A percentile compares a stretch with the other conserved stretches of the same genome.
Conservation (phyloP, 1,140 invertebrate genomes). For the Ceratoteleas bidentatus region DNA sequence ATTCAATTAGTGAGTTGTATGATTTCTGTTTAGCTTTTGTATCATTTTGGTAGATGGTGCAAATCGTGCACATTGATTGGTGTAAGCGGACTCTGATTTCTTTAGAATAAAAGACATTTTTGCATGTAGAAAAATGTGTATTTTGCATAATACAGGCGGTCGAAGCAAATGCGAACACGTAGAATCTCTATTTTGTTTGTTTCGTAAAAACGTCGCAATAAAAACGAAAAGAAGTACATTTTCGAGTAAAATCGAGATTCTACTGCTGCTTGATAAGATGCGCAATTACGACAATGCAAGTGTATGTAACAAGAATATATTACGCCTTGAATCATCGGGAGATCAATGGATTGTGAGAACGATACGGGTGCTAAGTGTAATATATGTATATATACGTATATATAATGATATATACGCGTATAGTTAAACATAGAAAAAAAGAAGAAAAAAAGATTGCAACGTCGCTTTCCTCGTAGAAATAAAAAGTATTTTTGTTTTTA, state of each 20-base stretch:
- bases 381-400: conserved; percentile 72
- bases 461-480: conserved; percentile 57
- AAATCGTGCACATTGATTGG: neutral
- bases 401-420: conserved; percentile 66
- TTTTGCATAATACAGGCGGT: conserved; percentile 50
- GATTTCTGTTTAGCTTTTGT: no score
- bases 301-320: conserved; percentile 79
- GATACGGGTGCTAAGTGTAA: conserved; percentile 69
- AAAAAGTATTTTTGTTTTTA: conserved; percentile 63
- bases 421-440: conserved; percentile 40
- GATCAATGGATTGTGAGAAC: conserved; percentile 71
- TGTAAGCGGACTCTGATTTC: neutral
- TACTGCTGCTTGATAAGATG: conserved; percentile 64
- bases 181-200: conserved; percentile 55
- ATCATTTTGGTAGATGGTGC: no score
- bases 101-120: conserved; percentile 32
- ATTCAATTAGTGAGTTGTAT: no score
- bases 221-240: conserved; percentile 12
- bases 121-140: conserved; percentile 62
- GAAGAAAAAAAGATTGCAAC: conserved; percentile 13
- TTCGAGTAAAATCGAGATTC: conserved; percentile 51
- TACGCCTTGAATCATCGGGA: conserved; percentile 74
- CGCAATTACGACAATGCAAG: conserved; percentile 72
- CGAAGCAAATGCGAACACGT: conserved; percentile 44
- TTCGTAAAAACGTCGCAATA: conserved; percentile 24